Base-by-base conservation (phyloP, 2,888 invertebrate species). In the Acleris emargana region DNA sequence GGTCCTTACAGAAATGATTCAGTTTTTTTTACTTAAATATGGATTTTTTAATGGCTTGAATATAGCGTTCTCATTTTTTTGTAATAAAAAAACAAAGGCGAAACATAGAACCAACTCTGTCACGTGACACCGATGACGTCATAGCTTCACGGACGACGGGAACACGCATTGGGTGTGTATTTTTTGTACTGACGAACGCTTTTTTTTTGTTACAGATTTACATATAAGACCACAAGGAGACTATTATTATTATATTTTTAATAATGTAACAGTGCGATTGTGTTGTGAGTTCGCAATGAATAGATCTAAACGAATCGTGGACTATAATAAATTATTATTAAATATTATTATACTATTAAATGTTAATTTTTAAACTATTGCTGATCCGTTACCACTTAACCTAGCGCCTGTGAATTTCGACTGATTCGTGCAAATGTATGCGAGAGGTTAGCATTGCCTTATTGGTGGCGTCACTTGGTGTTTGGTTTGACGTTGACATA, bases 231-330 rank as follows among this genome's bases (percentile, higher is more conserved):
- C 59, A 60, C 59, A 58, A 52, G 63, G 67, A 63, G 67, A 67
- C 67, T 63, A 67, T 59, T 64, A 67, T 59, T 64, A 64, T 64
- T 55, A 64, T 63, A 63, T 63, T 64, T 58, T 59, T 59, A 55
- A 64, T 49, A 49, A 64, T 59, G 55, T 60, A 59, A 59, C 47
- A 64, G 64, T 64, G 64, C 64, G 64, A 18, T 28, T 18, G 58
- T 59, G 63, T 43, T 51, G 64, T 64, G 64, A 50, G 32, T 42
- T 64, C 53, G 63, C 61, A 58, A 47, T 22, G 43, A 17, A 64
- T 62, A 68, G 68, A 68, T 68, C 68, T 68, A 43, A 66, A 61
- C 53, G 57, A 68, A 68, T 68, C 68, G 68, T 68, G 68, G 62
- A 68, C 68, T 62, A 55, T 62, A 55, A 64, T 64, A 64, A 68